Evolutionary conservation across 2,888 invertebrate genomes (phyloP), one percentile per base, ranked within the genome.

Genomic region (Heliconius cydno): DNA sequence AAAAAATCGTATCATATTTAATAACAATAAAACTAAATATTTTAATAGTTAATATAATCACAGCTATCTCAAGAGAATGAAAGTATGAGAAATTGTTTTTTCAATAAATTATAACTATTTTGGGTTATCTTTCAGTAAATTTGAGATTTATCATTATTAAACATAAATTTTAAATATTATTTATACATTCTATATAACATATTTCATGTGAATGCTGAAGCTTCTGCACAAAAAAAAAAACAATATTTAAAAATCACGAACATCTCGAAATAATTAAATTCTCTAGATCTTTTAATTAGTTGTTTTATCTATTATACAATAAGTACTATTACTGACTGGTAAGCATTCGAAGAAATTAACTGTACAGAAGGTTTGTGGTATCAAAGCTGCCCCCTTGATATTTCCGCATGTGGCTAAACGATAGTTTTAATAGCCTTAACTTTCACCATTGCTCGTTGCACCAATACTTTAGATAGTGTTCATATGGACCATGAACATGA

Each of bases 371-470:
- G 19, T 77, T 79, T 66, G 57, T 52, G 67, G 28, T 52, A 75
- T 67, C 70, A 65, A 63, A 63, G 73, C 57, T 79, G 78, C 78
- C 65, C 76, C 52, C 57, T 71, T 70, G 28, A 75, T 63, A 77
- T 80, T 82, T 83, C 80, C 81, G 83, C 78, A 57, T 82, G 72
- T 79, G 82, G 78, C 78, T 80, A 83, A 82, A 83, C 82, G 79
- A 78, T 82, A 77, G 77, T 52, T 83, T 79, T 81, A 80, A 82
- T 77, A 83, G 82, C 74, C 74, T 78, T 78, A 80, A 83, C 84
- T 84, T 84, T 84, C 84, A 83, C 84, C 82, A 80, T 82, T 80
- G 78, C 81, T 73, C 63, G 60, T 82, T 82, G 79, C 81, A 79
- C 65, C 72, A 80, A 78, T 65, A 66, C 63, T 60, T 68, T 25